Evolutionary conservation across 1,140 invertebrate species (phyloP), one percentile per base, ranked within the genome.

Genomic region (Phortica variegata): DNA sequence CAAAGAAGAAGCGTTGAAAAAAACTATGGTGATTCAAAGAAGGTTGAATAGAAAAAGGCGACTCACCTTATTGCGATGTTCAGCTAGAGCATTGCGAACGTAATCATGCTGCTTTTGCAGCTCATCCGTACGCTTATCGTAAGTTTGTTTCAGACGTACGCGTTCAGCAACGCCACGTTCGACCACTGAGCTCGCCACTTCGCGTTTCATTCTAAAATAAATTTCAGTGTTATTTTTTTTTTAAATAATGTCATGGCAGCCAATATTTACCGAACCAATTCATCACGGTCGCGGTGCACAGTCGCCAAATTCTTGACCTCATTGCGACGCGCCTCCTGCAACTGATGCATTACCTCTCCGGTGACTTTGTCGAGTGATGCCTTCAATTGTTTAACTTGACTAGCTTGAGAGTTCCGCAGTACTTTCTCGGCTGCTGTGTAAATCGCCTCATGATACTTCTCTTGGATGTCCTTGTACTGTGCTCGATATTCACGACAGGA

Each of bases 241-340:
- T 3, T 20, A 51, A 36, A 13, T 8, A 26, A 9, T 23, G 13
- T 29, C 13, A n/a, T 19, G 15, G 9, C 0, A 12, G n/a, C n/a
- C 4, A 33, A 6, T 34, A 32, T 61, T 78, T 79, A 79, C 79
- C 89, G 84, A 31, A 87, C 87, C 52, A 96, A 81, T 75, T 96
- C 94, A 60, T 94, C 91, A 68, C 93, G 89, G 70, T 97, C 93
- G 60, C 83, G 86, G 65, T 91, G 88, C 49, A 85, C 85, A 58
- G 90, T 89, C 12, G 86, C 82, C 39, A 93, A 77, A 21, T 81
- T 83, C 73, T 93, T 93, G 32, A 95, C 90, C 71, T 96, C 91
- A 41, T 90, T 88, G 54, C 90, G 85, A 45, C 89, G 85, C 50
- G 86, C 85, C 17, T 85, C 84, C 52, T 94, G 88, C 51, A 95